These are phyloP conservation scores for Xestoiulus laeticollis DNA, from an alignment of 2,888 invertebrate genomes.

Conservation along the genomic window DNA sequence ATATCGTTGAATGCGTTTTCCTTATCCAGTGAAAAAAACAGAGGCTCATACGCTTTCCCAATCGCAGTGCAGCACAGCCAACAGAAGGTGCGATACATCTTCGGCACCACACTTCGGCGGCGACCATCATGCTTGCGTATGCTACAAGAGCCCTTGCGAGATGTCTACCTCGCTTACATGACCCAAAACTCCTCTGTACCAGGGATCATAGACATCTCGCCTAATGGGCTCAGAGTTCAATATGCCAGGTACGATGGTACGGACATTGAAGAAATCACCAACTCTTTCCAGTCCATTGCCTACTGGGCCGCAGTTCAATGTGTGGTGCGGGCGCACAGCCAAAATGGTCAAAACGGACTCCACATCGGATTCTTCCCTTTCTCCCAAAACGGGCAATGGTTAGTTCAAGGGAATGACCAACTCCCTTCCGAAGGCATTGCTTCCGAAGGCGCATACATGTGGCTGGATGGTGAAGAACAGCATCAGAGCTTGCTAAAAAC, in stretches of 20 bases:
- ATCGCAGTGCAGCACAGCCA: not conserved
- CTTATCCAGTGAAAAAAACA: not conserved
- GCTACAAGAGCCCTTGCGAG: conserved; percentile 80
- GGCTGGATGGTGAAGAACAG: conserved; percentile 49
- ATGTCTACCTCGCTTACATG: conserved; percentile 74
- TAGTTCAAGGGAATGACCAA: conserved; percentile 63
- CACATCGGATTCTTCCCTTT: conserved; percentile 74
- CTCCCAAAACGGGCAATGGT: conserved; percentile 67
- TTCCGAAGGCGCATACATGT: conserved; percentile 49
- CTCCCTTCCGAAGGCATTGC: not conserved
- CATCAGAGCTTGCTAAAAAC: conserved; percentile 55
- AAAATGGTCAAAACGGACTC: conserved; percentile 60
- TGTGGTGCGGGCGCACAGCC: not conserved
- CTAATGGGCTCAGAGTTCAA: conserved; percentile 77
- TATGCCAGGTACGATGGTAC: conserved; percentile 53
- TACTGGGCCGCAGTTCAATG: conserved; percentile 80
- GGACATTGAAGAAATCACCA: conserved; percentile 66
- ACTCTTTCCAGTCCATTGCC: conserved; percentile 89
- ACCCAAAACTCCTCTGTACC: conserved; percentile 67
- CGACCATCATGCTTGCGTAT: conserved; percentile 78
- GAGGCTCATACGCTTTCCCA: not conserved
- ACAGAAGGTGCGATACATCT: conserved; percentile 51
- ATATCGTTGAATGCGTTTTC: not conserved
- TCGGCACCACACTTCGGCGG: not conserved
- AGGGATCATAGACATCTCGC: conserved; percentile 74